phyloP scores from a whole-genome alignment of 2,113 vertebrate genomes.

The Nycticebus coucang region DNA sequence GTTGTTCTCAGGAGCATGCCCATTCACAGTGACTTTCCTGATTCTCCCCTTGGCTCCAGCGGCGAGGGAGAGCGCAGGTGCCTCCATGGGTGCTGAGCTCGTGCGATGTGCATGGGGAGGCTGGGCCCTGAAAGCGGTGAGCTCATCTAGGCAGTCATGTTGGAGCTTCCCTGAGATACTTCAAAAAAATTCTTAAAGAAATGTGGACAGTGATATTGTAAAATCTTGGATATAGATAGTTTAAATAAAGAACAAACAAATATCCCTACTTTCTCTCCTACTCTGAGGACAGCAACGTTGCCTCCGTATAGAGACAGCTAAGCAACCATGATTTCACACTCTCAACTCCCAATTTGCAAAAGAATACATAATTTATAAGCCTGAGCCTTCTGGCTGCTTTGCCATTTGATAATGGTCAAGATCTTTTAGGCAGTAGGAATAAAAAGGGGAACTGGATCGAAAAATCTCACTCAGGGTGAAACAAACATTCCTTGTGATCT shows the following conservation, averaged over 20 bases:
- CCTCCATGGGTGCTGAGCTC: no score
- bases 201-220: background rate
- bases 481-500: background rate
- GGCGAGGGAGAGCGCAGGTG: background rate
- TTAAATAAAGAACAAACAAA: background rate
- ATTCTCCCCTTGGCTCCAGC: background rate
- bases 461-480: background rate
- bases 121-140: background rate
- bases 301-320: background rate
- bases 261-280: background rate
- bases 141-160: accelerated
- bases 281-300: background rate
- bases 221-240: background rate
- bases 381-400: background rate
- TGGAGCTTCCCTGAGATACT: background rate
- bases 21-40: background rate
- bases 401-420: background rate
- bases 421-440: background rate
- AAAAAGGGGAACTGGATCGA: background rate
- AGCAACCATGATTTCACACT: background rate
- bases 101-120: accelerated
- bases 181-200: background rate
- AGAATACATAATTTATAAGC: background rate
- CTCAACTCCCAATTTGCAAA: background rate
- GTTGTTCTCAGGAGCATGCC: background rate